Conservation (phyloP, 2,797 vertebrate genomes). For the Peromyscus attwateri region DNA sequence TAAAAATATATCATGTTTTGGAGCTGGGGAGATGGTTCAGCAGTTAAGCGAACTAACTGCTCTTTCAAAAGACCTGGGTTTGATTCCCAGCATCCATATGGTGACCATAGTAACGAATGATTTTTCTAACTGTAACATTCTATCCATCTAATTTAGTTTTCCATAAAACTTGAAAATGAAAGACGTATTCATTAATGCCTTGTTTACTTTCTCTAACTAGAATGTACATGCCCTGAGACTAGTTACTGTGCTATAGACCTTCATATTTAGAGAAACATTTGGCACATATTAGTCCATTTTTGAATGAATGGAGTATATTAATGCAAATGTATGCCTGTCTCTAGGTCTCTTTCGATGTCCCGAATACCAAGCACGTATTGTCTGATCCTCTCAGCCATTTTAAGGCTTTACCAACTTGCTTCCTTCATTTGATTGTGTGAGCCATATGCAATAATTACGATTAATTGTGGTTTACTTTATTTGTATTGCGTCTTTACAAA, state of each 20-base stretch:
- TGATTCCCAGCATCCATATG: background rate
- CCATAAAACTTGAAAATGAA: conserved; percentile 45
- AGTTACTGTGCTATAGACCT: background rate
- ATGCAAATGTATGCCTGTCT: background rate
- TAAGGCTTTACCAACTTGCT: background rate
- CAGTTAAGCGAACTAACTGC: background rate
- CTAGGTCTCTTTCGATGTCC: background rate
- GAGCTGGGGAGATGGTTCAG: background rate
- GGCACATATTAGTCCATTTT: background rate
- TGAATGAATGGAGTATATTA: background rate
- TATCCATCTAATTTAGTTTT: conserved; percentile 21
- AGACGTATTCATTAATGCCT: background rate
- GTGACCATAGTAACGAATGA: background rate
- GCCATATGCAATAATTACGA: background rate
- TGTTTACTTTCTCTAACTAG: background rate
- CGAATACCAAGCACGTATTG: background rate
- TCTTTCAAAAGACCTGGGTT: background rate
- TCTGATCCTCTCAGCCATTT: conserved; percentile 14
- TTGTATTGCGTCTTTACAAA: conserved; percentile 29
- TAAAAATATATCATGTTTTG: conserved; percentile 16
- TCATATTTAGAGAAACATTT: background rate
- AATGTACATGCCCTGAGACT: background rate
- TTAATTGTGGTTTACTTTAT: conserved; percentile 24
- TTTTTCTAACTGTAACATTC: background rate
- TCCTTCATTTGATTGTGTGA: background rate